These are phyloP conservation scores for Beris chalybata DNA, from an alignment of 2,888 invertebrate species.

Conservation along the genomic window DNA sequence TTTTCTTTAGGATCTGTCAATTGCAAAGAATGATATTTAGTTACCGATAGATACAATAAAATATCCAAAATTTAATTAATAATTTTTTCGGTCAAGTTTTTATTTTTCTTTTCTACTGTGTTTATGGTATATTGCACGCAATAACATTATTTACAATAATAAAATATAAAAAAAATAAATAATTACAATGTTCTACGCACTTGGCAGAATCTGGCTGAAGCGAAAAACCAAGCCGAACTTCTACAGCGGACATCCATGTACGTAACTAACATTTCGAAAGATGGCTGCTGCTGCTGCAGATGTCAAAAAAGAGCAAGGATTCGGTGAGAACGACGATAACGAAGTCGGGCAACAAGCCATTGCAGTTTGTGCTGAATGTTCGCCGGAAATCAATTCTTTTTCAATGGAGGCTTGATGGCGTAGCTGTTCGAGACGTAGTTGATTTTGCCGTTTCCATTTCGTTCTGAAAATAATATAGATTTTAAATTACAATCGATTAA, in stretches of 20 bases:
- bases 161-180: neutral
- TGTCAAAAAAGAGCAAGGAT: constrained; percentile 66
- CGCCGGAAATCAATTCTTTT: constrained; percentile 62
- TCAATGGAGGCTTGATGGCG: constrained; percentile 81
- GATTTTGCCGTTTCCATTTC: constrained; percentile 89
- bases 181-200: no score
- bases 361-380: constrained; percentile 46
- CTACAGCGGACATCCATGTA: constrained; percentile 72
- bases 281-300: constrained; percentile 67
- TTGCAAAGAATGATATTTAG: no score
- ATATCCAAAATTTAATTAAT: no score
- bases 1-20: no score
- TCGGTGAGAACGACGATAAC: constrained; percentile 51
- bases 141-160: constrained; percentile 14
- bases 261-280: constrained; percentile 73
- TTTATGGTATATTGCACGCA: constrained; percentile 38
- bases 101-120: constrained; percentile 29
- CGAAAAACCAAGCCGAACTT: neutral
- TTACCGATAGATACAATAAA: no score
- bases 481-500: neutral
- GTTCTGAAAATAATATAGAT: constrained; percentile 62
- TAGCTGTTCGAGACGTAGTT: constrained; percentile 79
- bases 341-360: constrained; percentile 54
- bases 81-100: neutral
- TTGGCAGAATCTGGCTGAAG: neutral